phyloP scores from a whole-genome alignment of 2,797 vertebrate species.

The Mormyrus hasselquistii region DNA sequence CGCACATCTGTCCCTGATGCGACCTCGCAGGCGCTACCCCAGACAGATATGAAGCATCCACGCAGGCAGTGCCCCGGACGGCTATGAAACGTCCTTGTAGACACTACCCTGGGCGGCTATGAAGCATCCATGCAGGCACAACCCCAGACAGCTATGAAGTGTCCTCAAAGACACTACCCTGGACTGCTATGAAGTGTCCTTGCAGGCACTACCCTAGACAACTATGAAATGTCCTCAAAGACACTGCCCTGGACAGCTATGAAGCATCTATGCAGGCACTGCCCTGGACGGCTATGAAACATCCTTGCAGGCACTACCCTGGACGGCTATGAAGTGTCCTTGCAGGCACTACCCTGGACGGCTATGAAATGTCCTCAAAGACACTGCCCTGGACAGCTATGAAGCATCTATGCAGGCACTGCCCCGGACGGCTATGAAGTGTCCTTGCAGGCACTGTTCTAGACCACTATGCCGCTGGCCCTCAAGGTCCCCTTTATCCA shows the following conservation, averaged over 20 bases:
- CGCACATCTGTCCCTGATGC: not conserved
- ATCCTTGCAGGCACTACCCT: not conserved
- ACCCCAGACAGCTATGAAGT: not conserved
- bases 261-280: too few species aligned
- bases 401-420: not conserved
- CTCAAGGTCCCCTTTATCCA: slow-evolving; percentile 2
- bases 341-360: not conserved
- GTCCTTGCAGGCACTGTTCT: not conserved
- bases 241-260: too few species aligned
- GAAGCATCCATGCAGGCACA: not conserved
- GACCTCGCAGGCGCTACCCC: not conserved
- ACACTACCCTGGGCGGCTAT: too few species aligned
- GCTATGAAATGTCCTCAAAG: not conserved
- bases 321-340: not conserved
- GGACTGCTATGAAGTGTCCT: not conserved
- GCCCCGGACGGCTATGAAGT: not conserved
- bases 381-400: not conserved
- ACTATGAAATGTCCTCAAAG: not conserved
- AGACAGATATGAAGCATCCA: not conserved
- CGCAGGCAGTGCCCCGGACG: too few species aligned
- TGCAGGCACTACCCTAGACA: not conserved
- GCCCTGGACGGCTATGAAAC: too few species aligned
- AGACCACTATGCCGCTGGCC: not conserved
- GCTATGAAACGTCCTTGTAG: too few species aligned
- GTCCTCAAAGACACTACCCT: not conserved